phyloP scores from a whole-genome alignment of 2,888 invertebrate species.

The Drosophila suboccidentalis region DNA sequence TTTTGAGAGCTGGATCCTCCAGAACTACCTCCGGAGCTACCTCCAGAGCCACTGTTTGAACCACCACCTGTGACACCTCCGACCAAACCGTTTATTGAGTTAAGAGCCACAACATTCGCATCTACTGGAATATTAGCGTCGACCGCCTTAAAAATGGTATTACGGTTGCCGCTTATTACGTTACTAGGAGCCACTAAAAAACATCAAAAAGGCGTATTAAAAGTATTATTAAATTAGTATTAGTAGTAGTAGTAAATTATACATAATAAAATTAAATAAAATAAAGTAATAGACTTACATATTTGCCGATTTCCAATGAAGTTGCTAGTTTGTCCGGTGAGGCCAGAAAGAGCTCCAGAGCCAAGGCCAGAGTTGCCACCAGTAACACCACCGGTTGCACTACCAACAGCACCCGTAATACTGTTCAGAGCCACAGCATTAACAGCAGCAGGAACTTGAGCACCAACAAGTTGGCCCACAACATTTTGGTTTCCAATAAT shows the following conservation, averaged over 20 bases:
- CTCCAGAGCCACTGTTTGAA: background rate
- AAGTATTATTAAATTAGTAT: background rate
- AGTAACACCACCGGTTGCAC: slow-evolving; percentile 10
- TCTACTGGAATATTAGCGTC: slow-evolving; percentile 10
- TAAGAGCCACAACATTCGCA: slow-evolving; percentile 4
- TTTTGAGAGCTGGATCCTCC: slow-evolving; percentile 2
- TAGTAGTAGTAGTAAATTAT: background rate
- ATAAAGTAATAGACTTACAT: slow-evolving; percentile 8
- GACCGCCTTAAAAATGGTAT: slow-evolving; percentile 9
- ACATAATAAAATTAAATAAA: background rate
- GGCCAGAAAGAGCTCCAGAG: background rate
- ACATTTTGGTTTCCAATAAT: slow-evolving; percentile 24
- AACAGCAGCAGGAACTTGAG: slow-evolving; percentile 10
- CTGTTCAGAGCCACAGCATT: slow-evolving; percentile 15
- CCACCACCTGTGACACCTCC: background rate
- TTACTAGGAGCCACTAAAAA: slow-evolving; percentile 4
- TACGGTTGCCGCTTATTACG: slow-evolving; percentile 19
- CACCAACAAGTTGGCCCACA: slow-evolving; percentile 1
- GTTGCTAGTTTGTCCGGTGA: slow-evolving; percentile 19
- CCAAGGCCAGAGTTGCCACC: slow-evolving; percentile 1
- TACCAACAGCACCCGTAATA: slow-evolving; percentile 9
- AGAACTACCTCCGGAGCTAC: background rate
- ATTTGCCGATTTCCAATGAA: slow-evolving; percentile 11
- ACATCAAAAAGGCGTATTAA: background rate
- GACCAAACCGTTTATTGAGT: background rate